phyloP scores from a whole-genome alignment of 2,888 invertebrate genomes.

The Drosophila multiciliata region DNA sequence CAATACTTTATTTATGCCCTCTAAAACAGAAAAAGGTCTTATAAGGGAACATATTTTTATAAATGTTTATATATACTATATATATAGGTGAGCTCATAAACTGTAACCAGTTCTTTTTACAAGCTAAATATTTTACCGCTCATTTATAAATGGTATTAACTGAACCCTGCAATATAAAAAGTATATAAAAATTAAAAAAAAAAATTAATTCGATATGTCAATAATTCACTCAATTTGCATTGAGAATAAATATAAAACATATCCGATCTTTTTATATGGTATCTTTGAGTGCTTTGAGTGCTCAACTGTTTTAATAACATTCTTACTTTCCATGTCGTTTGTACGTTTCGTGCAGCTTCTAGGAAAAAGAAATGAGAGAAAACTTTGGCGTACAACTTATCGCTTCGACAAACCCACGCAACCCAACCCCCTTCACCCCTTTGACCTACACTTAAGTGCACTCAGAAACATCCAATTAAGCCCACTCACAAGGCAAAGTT shows the following conservation, averaged over 20 bases:
- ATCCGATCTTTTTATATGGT: not conserved
- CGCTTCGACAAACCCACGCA: conserved; percentile 13
- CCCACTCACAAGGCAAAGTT: conserved; percentile 20
- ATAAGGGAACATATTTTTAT: not conserved
- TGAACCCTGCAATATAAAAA: not conserved
- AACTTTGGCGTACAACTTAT: conserved; percentile 39
- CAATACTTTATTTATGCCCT: conserved; percentile 19
- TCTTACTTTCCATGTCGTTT: conserved; percentile 1
- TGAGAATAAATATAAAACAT: not conserved
- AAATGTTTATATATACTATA: not conserved
- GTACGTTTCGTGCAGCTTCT: conserved; percentile 12
- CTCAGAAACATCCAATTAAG: conserved; percentile 16
- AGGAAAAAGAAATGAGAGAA: conserved; percentile 17
- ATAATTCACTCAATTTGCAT: not conserved
- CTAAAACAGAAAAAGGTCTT: not conserved
- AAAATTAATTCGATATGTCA: not conserved
- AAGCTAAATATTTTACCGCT: not conserved
- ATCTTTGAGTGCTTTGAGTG: not conserved
- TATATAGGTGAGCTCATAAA: not conserved
- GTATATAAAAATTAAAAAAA: not conserved
- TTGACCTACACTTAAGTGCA: conserved; percentile 41
- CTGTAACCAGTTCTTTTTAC: not conserved
- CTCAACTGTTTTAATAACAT: not conserved
- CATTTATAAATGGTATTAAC: not conserved
- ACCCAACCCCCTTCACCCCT: not conserved